Base-by-base conservation (phyloP, 2,113 vertebrate genomes). In the Myocastor coypus region DNA sequence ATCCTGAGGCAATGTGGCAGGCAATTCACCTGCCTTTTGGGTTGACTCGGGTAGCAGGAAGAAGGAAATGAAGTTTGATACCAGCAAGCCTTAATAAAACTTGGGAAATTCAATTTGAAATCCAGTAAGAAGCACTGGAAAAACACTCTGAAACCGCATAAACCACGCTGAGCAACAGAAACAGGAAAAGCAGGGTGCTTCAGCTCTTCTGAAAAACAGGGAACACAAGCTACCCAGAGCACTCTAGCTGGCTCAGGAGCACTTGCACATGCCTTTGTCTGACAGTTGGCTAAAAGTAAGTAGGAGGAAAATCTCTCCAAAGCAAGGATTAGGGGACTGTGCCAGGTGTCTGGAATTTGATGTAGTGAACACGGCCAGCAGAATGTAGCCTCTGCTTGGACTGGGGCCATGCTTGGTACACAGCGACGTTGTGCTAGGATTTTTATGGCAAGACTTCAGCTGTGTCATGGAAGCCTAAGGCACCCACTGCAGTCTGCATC, bases 81-180 rank as follows among this genome's bases (percentile, higher is more conserved):
- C 40, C 11, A 42, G 50, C 10, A 84, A 95, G 55, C 34, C 63
- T 59, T 75, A 77, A 90, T 83, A 77, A 80, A 96, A 89, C 46
- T 3, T 80, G 81, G 84, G 77, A 90, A 87, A 94, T 87, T 63
- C 83, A 55, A 93, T 81, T 50, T 91, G 83, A 93, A 96, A 83
- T 55, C 37, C 30, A 82, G 37, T 81, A 71, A 0, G 63, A 40
- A 46, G n/a, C 37, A 24, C 1, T 81, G 71, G 22, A 83, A 75
- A 50, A n/a, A 5, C 30, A 34, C 34, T 55, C 81, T 80, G 40
- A 80, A 37, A 61, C 19, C 11, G 24, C 12, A 57, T 7, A 89
- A 57, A 42, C 32, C 28, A 59, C 30, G n/a, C 12, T 4, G 55
- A 37, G 16, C n/a, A 32, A 71, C 2, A 55, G 66, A 24, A 32